phyloP scores from a whole-genome alignment of 2,113 vertebrate species.

The Arizona elegans region DNA sequence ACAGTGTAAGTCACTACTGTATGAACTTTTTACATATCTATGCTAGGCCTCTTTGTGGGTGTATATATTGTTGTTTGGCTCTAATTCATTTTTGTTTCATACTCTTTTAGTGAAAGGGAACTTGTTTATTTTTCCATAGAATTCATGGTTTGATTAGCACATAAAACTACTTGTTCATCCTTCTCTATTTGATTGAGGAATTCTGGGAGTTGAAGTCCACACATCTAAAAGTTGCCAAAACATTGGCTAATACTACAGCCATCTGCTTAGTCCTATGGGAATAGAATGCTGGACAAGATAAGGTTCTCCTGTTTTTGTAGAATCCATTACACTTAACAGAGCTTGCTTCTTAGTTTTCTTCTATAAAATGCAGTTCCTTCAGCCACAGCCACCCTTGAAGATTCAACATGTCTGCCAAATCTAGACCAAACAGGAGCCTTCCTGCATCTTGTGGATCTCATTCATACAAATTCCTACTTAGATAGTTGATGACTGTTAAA shows the following conservation, averaged over 20 bases:
- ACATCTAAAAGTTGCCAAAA: neutral
- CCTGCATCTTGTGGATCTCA: neutral
- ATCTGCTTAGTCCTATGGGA: neutral
- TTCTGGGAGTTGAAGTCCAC: neutral
- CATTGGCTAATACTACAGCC: neutral
- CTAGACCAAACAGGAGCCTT: neutral
- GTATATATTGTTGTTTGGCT: neutral
- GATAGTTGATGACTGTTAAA: neutral
- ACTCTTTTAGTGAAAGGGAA: neutral
- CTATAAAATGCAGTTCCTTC: neutral
- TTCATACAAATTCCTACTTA: neutral
- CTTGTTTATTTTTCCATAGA: neutral
- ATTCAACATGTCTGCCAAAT: neutral
- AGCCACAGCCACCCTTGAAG: neutral
- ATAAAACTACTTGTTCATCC: neutral
- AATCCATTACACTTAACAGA: neutral
- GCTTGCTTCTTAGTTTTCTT: neutral
- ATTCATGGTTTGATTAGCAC: neutral
- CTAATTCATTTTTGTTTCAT: neutral
- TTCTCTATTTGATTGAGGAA: neutral
- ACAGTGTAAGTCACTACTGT: neutral
- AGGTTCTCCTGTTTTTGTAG: neutral
- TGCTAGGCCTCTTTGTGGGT: neutral
- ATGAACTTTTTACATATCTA: neutral
- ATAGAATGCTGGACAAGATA: neutral